Evolutionary conservation across 2,888 invertebrate species (phyloP).

Genomic region (Ennomos quercinarius): DNA sequence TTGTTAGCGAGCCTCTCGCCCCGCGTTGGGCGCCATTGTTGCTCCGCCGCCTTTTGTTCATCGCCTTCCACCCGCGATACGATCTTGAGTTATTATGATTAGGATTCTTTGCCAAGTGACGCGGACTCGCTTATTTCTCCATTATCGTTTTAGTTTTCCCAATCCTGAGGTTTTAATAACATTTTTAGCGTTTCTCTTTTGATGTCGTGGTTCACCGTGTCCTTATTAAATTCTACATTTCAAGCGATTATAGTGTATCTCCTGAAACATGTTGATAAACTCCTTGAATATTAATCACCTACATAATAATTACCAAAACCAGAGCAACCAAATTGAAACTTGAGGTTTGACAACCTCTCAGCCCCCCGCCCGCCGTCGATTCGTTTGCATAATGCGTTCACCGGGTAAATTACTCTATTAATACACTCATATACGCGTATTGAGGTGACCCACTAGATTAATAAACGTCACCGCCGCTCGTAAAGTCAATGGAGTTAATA

Average conservation of each 20-base stretch:
- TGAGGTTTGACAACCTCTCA: constrained; percentile 36
- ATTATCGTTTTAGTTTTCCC: constrained; percentile 75
- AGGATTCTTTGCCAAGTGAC: constrained; percentile 83
- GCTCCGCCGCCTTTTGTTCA: constrained; percentile 81
- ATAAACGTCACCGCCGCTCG: constrained; percentile 75
- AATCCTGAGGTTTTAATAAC: constrained; percentile 47
- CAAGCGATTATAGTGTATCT: not conserved
- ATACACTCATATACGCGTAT: constrained; percentile 62
- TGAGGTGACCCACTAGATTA: constrained; percentile 72
- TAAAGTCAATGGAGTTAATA: constrained; percentile 81
- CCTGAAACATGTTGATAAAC: constrained; percentile 9
- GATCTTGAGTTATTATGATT: constrained; percentile 85
- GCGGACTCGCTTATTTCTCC: constrained; percentile 78
- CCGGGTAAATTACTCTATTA: constrained; percentile 60
- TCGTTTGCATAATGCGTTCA: constrained; percentile 53
- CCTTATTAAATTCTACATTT: constrained; percentile 7
- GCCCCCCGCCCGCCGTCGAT: constrained; percentile 34
- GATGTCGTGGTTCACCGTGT: not conserved
- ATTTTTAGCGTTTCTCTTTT: constrained; percentile 11
- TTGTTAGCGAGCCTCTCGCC: constrained; percentile 79
- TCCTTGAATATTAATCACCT: constrained; percentile 18
- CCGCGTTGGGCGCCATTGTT: constrained; percentile 81
- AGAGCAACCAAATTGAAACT: constrained; percentile 41
- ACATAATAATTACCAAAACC: constrained; percentile 28
- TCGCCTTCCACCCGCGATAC: constrained; percentile 78